These are phyloP conservation scores for Sternotherus odoratus DNA, from an alignment of 2,797 vertebrate species.

Conservation along the genomic window DNA sequence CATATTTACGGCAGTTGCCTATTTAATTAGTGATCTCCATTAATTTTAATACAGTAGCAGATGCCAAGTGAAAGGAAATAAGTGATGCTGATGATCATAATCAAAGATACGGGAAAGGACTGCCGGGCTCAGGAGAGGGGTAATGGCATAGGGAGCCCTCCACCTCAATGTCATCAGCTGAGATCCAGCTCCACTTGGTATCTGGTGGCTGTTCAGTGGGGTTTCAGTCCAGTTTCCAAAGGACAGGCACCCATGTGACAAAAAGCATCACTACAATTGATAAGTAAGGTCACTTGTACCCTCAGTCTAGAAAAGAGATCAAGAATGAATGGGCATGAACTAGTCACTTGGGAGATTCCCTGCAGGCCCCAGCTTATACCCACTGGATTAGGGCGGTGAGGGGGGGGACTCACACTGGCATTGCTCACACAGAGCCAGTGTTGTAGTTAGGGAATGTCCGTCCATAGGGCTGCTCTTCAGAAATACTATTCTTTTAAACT, in stretches of 20 bases:
- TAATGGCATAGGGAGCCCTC: neutral
- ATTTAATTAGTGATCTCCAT: neutral
- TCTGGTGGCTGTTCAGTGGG: neutral
- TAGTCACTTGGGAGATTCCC: neutral
- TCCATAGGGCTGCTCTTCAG: neutral
- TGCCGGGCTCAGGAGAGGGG: fast-evolving
- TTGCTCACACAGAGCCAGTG: neutral
- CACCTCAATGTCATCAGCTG: neutral
- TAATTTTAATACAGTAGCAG: neutral
- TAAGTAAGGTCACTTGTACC: neutral
- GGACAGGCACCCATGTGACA: neutral
- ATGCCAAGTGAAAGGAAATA: neutral
- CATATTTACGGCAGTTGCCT: neutral
- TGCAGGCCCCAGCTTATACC: neutral
- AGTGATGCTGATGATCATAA: neutral
- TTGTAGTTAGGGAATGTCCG: neutral
- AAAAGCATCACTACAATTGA: neutral
- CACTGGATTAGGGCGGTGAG: neutral
- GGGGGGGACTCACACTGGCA: neutral
- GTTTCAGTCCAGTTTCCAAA: neutral
- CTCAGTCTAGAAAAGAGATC: neutral
- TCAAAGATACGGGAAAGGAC: neutral
- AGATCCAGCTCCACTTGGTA: neutral
- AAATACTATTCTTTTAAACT: neutral
- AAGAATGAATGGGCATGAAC: neutral